phyloP scores from a whole-genome alignment of 2,797 vertebrate genomes.

The Capromys pilorides region DNA sequence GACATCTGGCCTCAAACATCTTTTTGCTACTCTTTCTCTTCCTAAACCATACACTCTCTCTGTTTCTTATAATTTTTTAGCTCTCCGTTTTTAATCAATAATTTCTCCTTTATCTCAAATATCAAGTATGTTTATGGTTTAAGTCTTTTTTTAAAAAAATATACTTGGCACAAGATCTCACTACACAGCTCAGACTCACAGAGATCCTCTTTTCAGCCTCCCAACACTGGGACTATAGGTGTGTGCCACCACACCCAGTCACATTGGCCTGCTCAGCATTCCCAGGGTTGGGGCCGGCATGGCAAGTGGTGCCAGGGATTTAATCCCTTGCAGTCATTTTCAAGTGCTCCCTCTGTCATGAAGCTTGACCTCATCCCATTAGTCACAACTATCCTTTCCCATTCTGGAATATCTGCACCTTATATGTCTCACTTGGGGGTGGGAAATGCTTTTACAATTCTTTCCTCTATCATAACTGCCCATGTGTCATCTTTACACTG shows the following conservation, averaged over 20 bases:
- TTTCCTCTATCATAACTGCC: neutral
- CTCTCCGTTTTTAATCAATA: neutral
- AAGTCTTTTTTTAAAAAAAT: no score
- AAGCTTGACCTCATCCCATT: neutral
- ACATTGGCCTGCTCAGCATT: no score
- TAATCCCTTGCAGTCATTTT: neutral
- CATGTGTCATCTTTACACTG: neutral
- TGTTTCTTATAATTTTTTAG: neutral
- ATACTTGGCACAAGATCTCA: no score
- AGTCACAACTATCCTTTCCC: neutral
- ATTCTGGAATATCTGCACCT: neutral
- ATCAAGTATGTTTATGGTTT: neutral
- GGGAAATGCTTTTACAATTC: neutral
- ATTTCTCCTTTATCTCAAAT: conserved; percentile 5
- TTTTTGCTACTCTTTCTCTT: conserved; percentile 33
- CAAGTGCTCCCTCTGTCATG: neutral
- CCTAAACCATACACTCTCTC: neutral
- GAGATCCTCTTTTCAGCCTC: no score
- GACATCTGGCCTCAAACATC: neutral
- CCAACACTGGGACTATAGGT: no score
- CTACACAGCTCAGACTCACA: no score
- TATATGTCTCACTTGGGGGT: neutral
- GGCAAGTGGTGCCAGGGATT: no score
- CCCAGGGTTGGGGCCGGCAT: no score
- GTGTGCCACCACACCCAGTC: no score